These are phyloP conservation scores for Pipistrellus pipistrellus DNA, from an alignment of 2,797 vertebrate species.

Conservation along the genomic window DNA sequence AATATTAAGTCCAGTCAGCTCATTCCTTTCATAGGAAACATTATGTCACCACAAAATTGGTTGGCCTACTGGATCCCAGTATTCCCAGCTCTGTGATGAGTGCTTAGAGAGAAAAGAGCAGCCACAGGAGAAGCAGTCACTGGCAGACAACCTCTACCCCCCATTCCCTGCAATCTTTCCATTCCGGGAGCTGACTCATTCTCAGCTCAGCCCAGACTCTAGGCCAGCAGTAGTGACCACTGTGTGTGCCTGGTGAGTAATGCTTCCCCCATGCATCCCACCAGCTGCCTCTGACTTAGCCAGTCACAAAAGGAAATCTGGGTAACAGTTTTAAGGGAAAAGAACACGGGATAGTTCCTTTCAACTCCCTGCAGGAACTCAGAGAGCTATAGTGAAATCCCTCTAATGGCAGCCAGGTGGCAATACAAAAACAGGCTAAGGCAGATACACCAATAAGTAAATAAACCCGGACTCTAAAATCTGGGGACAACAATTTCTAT, in stretches of 20 bases:
- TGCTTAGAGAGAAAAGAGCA: constrained; percentile 38
- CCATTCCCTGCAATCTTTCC: constrained; percentile 54
- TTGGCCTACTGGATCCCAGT: not conserved
- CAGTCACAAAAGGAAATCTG: constrained; percentile 81
- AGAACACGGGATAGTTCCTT: constrained; percentile 52
- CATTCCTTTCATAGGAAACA: not conserved
- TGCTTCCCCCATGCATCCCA: constrained; percentile 62
- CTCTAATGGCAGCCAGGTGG: constrained; percentile 84
- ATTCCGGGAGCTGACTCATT: constrained; percentile 79
- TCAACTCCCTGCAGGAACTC: not conserved
- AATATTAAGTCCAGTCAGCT: not conserved
- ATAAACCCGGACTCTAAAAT: not conserved
- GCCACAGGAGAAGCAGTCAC: constrained; percentile 8
- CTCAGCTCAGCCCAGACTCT: constrained; percentile 30
- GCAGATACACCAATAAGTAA: not conserved
- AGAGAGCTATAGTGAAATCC: constrained; percentile 43
- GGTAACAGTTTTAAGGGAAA: constrained; percentile 40
- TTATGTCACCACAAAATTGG: constrained; percentile 11
- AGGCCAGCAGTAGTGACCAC: not conserved
- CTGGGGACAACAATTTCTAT: not conserved
- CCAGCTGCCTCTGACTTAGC: constrained; percentile 57
- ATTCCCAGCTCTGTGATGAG: constrained; percentile 38
- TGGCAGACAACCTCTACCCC: not conserved
- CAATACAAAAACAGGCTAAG: constrained; percentile 78
- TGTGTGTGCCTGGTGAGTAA: constrained; percentile 83